Base-by-base conservation (phyloP, 1,140 invertebrate species). In the Eubasilissa regina region DNA sequence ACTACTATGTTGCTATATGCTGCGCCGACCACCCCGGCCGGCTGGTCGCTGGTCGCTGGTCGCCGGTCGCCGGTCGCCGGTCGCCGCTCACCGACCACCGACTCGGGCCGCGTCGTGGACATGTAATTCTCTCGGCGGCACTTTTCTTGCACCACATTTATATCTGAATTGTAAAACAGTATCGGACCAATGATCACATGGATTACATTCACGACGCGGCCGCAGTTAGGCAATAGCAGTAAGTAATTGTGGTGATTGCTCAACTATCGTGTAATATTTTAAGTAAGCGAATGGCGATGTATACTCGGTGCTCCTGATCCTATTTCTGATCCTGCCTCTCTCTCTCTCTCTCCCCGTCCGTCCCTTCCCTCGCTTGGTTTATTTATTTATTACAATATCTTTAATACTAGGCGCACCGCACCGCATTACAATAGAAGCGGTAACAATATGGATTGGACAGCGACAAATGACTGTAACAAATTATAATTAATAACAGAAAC, bases 201-300 rank as follows among this genome's bases (percentile, higher is more conserved):
- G 47, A 43, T 58, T 56, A 35, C 70, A 44, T 51, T 80, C 78
- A 82, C 81, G 77, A 78, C 75, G 76, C 81, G 53, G 76, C 66
- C 56, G 68, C 66, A 64, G 58, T 66, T 48, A 66, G 75, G 64
- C 75, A 77, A 80, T 80, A 68, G 81, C 60, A 64, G 56, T 75
- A 75, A 58, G 78, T 58, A 21, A 75, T 80, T 66, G 51, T 75
- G 66, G 58, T 66, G 72, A 51, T 78, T 78, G 60, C 48, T 55
- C 48, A 60, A 74, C 77, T 79, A 77, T 64, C 76, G 58, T 78
- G 51, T 72, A 78, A 74, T 74, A 74, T 82, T 55, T 80, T 82
- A 82, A 82, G 76, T 68, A 43, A 45, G 72, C 74, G 72, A 60
- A 56, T 77, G 78, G 64, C 9, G 76, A 80, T 45, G 78, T 12